Evolutionary conservation across 53 echinoderm and acorn worm species (phyloP), one percentile per base, ranked within the genome.

Genomic region (Crossaster papposus): DNA sequence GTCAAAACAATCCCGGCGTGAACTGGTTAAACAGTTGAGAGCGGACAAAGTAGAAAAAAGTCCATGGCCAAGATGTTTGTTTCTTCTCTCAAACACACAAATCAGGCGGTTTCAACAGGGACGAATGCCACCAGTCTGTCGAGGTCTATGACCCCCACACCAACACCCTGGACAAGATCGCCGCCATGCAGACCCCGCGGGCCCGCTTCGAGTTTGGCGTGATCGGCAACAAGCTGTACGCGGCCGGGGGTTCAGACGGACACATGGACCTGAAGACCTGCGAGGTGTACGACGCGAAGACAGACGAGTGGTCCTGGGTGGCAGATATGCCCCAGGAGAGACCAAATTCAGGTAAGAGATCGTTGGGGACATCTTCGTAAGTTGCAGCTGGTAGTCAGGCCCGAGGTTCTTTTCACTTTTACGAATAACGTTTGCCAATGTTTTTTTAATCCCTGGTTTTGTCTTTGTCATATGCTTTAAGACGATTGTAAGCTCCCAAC

Each of bases 71-170:
- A 5, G 5, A 7, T 44, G 5, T 44, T 44, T 44, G 38, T 38
- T 44, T 0, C 7, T 18, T 58, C 58, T 58, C 17, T 7, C 3
- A 71, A 12, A n/a, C 29, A 17, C 58, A 58, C 28, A 31, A 77
- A 63, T 22, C 85, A 97, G 97, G 97, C 91, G 97, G 97, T 23
- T 97, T 93, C 58, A 90, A 95, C 82, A 89, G 92, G 38, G 95
- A 91, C n/a, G 88, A 91, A 80, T 95, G 94, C 29, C 90, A 94
- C 73, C 88, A 89, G 44, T 91, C 92, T 0, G 92, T 94, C 14
- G 94, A 94, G 86, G 73, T 94, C 50, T 97, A 95, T 63, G 90
- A 97, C 89, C 94, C 97, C 1, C 85, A 79, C 17, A 91, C 92
- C 68, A 97, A 97, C 88, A 92, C 91, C 31, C 90, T 93, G 97